A percentile compares a stretch with the other conserved stretches of the same genome.
Conservation (phyloP, 2,888 invertebrate species). For the Prenolepis imparis region DNA sequence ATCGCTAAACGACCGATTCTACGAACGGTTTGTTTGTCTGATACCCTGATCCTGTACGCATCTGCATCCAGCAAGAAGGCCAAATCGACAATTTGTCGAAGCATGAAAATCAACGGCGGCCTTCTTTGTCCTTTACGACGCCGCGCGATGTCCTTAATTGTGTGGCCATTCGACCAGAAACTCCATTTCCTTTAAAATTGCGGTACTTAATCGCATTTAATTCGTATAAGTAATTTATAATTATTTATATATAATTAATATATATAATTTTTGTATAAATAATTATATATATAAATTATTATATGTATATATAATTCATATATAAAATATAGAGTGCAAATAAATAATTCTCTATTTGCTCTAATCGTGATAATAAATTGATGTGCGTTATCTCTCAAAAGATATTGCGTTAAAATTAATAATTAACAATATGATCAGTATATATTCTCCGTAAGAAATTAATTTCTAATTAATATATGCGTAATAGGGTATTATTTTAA, state of each 20-base stretch:
- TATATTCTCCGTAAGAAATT: background rate
- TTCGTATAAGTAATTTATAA: background rate
- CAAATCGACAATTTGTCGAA: constrained; percentile 69
- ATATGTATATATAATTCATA: background rate
- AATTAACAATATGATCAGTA: background rate
- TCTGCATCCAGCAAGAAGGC: constrained; percentile 56
- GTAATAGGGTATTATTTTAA: background rate
- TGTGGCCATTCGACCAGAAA: constrained; percentile 37
- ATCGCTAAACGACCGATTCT: constrained; percentile 66
- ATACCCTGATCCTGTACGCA: constrained; percentile 46
- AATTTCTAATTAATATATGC: background rate
- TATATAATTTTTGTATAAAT: no score
- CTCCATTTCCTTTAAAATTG: background rate
- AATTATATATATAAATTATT: no score
- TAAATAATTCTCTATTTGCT: background rate
- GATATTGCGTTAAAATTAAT: background rate
- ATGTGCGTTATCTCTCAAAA: background rate
- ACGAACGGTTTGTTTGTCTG: constrained; percentile 22
- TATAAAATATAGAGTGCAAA: background rate
- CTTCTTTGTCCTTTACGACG: constrained; percentile 54
- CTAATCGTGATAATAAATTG: background rate
- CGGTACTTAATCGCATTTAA: background rate
- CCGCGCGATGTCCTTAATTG: constrained; percentile 59
- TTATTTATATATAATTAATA: no score
- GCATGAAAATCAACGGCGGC: constrained; percentile 63